Evolutionary conservation across 2,888 invertebrate species (phyloP).

Genomic region (Clepsis dumicolana): DNA sequence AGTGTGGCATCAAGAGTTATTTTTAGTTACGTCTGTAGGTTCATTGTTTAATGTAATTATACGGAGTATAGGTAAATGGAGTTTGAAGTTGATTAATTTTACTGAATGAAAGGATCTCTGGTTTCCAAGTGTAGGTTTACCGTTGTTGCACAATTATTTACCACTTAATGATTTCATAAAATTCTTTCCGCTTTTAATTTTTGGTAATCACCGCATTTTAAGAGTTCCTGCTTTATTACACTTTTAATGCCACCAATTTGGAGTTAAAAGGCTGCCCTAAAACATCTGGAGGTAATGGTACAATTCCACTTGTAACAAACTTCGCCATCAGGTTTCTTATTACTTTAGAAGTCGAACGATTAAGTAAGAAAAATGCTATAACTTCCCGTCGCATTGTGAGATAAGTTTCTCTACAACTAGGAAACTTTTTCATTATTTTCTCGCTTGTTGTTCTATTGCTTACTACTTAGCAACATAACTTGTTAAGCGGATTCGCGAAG

Average conservation of each 20-base stretch:
- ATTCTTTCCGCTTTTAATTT: background rate
- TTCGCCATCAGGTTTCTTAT: constrained; percentile 44
- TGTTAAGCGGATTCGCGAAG: constrained; percentile 38
- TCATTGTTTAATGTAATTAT: background rate
- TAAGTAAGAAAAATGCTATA: constrained; percentile 44
- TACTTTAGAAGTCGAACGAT: constrained; percentile 45
- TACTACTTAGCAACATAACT: constrained; percentile 43
- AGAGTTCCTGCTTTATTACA: constrained; percentile 25
- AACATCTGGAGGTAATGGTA: constrained; percentile 41
- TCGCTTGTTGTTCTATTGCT: constrained; percentile 41
- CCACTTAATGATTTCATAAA: background rate
- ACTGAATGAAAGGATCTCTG: too few species aligned
- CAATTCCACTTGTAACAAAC: constrained; percentile 42
- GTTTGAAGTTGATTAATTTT: too few species aligned
- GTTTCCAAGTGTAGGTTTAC: too few species aligned
- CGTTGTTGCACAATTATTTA: background rate
- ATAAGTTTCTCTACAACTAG: constrained; percentile 42
- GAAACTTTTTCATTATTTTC: constrained; percentile 42
- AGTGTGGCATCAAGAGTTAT: background rate
- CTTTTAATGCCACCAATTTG: constrained; percentile 27
- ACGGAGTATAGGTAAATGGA: too few species aligned
- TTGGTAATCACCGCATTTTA: constrained; percentile 11
- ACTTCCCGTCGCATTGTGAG: constrained; percentile 40
- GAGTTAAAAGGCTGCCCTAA: constrained; percentile 31
- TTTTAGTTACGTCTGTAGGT: background rate